These are phyloP conservation scores for Rhabdomys dilectus DNA, from an alignment of 2,113 vertebrate genomes.

Conservation along the genomic window DNA sequence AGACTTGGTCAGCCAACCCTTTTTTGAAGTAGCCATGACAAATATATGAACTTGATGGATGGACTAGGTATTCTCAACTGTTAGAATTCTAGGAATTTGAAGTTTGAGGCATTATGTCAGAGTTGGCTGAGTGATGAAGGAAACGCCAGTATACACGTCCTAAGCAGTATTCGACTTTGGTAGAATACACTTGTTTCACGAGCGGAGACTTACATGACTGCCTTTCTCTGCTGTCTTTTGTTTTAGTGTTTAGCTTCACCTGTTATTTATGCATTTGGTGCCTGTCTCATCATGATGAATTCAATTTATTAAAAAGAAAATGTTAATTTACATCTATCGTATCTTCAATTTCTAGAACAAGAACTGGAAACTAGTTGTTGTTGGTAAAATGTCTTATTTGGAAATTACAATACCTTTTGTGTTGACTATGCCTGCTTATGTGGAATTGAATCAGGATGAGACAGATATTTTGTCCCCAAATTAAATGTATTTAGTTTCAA, in stretches of 20 bases:
- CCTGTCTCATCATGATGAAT: background rate
- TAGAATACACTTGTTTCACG: background rate
- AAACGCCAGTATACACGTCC: background rate
- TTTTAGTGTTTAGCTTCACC: background rate
- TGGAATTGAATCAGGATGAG: background rate
- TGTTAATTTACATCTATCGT: background rate
- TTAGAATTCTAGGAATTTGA: background rate
- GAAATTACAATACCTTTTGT: background rate
- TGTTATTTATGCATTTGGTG: background rate
- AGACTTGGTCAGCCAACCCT: background rate
- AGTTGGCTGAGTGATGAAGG: background rate
- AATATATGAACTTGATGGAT: background rate
- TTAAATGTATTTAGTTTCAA: background rate
- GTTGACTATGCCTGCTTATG: background rate
- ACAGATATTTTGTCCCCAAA: background rate
- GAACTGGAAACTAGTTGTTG: background rate
- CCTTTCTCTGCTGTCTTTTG: background rate
- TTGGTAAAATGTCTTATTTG: constrained; percentile 15
- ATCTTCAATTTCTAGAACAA: background rate
- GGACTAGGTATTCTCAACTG: background rate
- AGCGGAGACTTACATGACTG: background rate
- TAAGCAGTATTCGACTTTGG: background rate
- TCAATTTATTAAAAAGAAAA: background rate
- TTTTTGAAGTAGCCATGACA: background rate
- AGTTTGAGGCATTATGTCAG: background rate